A percentile compares a stretch with the other conserved stretches of the same genome.
phyloP scores from a whole-genome alignment of 2,113 vertebrate genomes.

The Cryptotis parvus region DNA sequence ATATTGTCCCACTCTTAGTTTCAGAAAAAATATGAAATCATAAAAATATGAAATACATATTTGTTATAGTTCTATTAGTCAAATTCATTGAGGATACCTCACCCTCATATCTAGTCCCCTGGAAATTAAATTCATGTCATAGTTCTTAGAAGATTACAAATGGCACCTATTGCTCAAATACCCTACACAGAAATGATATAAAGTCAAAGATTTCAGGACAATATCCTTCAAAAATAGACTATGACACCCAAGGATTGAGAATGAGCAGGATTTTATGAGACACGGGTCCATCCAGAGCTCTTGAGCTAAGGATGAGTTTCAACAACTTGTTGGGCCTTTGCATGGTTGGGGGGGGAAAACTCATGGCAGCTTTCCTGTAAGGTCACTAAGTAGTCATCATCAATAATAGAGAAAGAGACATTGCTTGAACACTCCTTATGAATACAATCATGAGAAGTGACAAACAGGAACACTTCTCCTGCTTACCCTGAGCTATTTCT shows the following conservation, averaged over 20 bases:
- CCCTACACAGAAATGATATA: background rate
- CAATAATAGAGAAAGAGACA: background rate
- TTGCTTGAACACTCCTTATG: background rate
- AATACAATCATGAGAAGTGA: background rate
- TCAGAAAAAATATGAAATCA: conserved; percentile 20
- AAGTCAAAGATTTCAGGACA: background rate
- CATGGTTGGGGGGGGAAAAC: background rate
- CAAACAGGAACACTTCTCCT: background rate
- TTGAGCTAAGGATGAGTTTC: background rate
- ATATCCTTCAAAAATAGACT: background rate
- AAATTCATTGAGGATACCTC: background rate
- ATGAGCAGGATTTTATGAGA: background rate
- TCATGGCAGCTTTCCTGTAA: background rate
- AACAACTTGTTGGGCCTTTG: background rate
- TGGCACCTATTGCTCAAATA: background rate
- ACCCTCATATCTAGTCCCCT: background rate
- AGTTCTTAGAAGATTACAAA: background rate
- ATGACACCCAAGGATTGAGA: background rate
- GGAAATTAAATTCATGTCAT: background rate
- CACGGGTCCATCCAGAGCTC: background rate
- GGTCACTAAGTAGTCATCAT: background rate
- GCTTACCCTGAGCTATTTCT: background rate
- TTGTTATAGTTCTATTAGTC: background rate
- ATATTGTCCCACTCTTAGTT: background rate
- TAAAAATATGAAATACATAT: background rate